Conservation (phyloP, 2,888 invertebrate species). For the Agriopis aurantiaria region DNA sequence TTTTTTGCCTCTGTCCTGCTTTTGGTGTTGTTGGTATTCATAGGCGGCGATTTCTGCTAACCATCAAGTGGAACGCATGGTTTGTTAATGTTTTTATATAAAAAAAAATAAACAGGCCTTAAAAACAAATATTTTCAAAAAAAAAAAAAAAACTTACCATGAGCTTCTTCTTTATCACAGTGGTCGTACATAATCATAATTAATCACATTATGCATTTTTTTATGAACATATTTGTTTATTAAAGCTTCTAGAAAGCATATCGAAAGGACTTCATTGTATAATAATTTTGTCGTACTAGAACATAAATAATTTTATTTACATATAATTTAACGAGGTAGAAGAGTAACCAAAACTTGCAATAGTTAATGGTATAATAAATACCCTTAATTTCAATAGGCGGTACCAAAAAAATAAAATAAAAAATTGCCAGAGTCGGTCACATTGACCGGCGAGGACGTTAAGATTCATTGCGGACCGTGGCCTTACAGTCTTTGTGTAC, state of each 20-base stretch:
- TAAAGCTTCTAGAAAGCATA: too few relatives aligned
- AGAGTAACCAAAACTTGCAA: not conserved
- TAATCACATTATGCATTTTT: too few relatives aligned
- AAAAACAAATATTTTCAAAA: not conserved
- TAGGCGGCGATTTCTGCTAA: too few relatives aligned
- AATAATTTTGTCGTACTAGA: too few relatives aligned
- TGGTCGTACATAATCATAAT: not conserved
- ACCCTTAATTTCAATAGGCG: not conserved
- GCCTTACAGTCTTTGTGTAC: conserved; percentile 40
- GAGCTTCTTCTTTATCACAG: not conserved
- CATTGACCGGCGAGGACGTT: conserved; percentile 35
- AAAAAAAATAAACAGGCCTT: too few relatives aligned
- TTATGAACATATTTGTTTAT: too few relatives aligned
- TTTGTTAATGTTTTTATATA: too few relatives aligned
- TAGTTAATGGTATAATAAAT: not conserved
- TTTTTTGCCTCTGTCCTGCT: too few relatives aligned
- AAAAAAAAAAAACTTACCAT: not conserved
- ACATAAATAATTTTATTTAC: too few relatives aligned
- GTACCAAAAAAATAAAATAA: conserved; percentile 26
- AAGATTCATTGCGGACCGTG: conserved; percentile 38
- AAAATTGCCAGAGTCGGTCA: conserved; percentile 41
- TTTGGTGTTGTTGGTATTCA: too few relatives aligned
- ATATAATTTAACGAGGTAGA: not conserved
- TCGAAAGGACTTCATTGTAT: too few relatives aligned
- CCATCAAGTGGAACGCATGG: too few relatives aligned